A percentile compares a stretch with the other conserved stretches of the same genome.
These are phyloP conservation scores for Cepaea hortensis DNA, from an alignment of 2,888 invertebrate genomes.

Conservation along the genomic window DNA sequence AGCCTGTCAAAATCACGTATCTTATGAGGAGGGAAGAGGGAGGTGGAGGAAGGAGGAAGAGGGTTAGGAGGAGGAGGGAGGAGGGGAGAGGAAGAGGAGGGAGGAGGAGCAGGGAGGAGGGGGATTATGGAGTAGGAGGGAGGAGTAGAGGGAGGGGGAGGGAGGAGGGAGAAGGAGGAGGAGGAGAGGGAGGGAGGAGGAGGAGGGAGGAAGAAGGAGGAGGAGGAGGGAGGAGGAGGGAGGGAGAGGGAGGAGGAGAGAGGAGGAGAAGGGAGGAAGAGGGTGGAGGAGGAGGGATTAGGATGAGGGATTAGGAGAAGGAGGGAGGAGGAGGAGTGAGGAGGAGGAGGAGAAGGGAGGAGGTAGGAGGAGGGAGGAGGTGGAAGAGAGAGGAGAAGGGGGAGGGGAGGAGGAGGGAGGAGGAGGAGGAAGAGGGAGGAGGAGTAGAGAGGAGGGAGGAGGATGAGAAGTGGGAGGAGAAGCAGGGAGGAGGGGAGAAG, in stretches of 20 bases:
- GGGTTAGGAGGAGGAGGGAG: background rate
- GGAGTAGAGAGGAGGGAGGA: background rate
- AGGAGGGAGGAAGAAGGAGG: background rate
- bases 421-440: conserved; percentile 8
- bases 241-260: background rate
- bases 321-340: no score
- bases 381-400: background rate
- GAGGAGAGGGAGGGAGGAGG: background rate
- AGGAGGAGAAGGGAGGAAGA: background rate
- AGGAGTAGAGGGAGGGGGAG: background rate
- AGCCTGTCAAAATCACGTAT: no score
- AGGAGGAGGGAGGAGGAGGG: background rate
- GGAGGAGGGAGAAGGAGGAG: conserved; percentile 16
- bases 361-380: conserved; percentile 1
- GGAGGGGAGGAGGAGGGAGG: background rate
- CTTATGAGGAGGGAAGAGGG: background rate
- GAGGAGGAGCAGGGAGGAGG: no score
- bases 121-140: no score
- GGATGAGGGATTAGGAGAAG: no score
- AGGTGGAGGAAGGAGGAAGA: no score
- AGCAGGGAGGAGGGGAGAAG: background rate
- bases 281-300: no score
- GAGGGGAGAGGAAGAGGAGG: no score
- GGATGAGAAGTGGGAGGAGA: background rate
- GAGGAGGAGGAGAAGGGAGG: no score